A percentile compares a stretch with the other conserved stretches of the same genome.
These are phyloP conservation scores for Otus sunia DNA, from an alignment of 2,113 vertebrate genomes.

Conservation along the genomic window DNA sequence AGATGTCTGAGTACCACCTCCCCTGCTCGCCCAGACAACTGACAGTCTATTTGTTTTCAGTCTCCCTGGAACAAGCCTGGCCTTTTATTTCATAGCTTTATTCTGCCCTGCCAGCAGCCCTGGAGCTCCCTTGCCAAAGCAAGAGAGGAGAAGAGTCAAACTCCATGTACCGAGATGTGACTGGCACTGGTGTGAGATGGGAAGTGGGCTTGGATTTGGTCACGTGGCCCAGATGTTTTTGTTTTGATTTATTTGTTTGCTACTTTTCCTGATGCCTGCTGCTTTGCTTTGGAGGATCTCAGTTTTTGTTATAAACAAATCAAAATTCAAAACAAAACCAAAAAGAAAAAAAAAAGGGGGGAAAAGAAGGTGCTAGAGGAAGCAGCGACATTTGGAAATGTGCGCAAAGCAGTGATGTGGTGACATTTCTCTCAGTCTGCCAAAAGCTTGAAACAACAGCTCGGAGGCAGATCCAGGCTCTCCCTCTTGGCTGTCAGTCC, in stretches of 20 bases:
- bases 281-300: neutral
- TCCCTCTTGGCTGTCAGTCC: neutral
- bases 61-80: neutral
- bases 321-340: neutral
- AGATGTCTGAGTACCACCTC: neutral
- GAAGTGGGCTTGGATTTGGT: neutral
- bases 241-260: neutral
- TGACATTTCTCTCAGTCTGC: neutral
- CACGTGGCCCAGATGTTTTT: neutral
- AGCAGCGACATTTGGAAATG: conserved; percentile 3
- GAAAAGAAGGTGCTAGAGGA: neutral
- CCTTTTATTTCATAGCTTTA: neutral
- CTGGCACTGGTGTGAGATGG: neutral
- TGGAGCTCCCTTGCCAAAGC: neutral
- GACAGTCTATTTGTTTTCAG: neutral
- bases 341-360: neutral
- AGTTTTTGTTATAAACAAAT: neutral
- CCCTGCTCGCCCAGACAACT: neutral
- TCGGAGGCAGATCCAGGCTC: neutral
- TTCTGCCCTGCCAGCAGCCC: neutral
- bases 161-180: rapidly evolving
- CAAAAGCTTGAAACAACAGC: neutral
- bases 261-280: neutral
- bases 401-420: neutral
- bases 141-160: neutral